Base-by-base conservation (phyloP, 2,113 vertebrate genomes). In the Anhinga rufa region DNA sequence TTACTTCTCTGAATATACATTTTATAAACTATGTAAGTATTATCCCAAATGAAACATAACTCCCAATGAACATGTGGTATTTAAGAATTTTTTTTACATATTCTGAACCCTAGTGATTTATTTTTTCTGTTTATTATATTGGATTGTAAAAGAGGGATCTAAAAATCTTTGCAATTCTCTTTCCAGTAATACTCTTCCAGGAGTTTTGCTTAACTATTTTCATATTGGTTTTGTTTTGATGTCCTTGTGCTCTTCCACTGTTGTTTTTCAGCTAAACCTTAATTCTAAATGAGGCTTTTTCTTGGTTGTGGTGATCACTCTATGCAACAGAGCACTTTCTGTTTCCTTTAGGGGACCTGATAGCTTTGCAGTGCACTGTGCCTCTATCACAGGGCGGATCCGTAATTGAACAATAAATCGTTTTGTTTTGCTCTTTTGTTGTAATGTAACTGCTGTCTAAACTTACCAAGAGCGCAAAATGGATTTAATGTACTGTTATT, bases 401-500 rank as follows among this genome's bases (percentile, higher is more conserved):
- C 34, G 17, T 82, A 91, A 68, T 4, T 64, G 91, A 93, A 32
- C 31, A 58, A 70, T 82, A 71, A 32, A 9, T 92, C 3, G 3
- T 93, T 91, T 94, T 92, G 64, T 77, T 96, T 96, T 96, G 40
- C 66, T 93, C 77, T 96, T 86, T 80, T 82, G 57, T 76, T 92
- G 71, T 86, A 91, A 93, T 77, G 82, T 84, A 88, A 69, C 83
- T 95, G 57, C 58, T 92, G 61, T 94, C 79, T 93, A 97, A 97
- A 94, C 75, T 80, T 94, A 97, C 84, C 91, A 97, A 88, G 70
- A 95, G 82, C 40, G 12, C 55, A 89, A 90, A 97, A 86, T 64
- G 60, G 69, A 90, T 97, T 97, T 97, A 94, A 97, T 97, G 65
- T 91, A 55, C 69, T 95, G 29, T 94, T 97, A 86, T 96, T 98